A percentile compares a stretch with the other conserved stretches of the same genome.
Evolutionary conservation across 2,888 invertebrate genomes (phyloP).

Genomic region (Linnaemya tessellans): DNA sequence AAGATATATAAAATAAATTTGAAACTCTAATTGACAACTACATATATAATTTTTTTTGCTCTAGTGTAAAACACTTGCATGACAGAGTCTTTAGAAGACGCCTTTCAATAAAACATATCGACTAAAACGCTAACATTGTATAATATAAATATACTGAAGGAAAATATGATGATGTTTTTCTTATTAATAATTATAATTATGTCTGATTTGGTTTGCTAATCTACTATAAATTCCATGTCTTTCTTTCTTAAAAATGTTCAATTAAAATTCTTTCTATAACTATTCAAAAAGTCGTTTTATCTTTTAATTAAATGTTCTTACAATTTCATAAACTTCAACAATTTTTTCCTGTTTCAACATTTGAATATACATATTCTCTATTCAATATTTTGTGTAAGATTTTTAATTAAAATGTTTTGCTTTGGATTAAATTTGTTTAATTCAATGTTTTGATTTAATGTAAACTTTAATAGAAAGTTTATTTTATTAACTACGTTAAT

Average conservation of each 20-base stretch:
- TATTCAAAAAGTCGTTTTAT: constrained; percentile 62
- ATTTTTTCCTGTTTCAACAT: constrained; percentile 61
- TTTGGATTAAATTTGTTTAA: not conserved
- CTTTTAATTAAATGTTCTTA: constrained; percentile 20
- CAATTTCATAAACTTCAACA: constrained; percentile 67
- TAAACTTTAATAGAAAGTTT: constrained; percentile 54
- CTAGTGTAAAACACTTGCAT: constrained; percentile 45
- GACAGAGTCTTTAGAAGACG: constrained; percentile 27
- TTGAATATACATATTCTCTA: constrained; percentile 45
- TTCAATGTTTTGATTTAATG: constrained; percentile 33
- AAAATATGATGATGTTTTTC: constrained; percentile 22
- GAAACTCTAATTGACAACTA: constrained; percentile 57
- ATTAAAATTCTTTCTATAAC: constrained; percentile 65
- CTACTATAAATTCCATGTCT: constrained; percentile 51
- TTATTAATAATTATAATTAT: constrained; percentile 25
- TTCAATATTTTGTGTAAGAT: constrained; percentile 17
- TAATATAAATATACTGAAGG: constrained; percentile 36
- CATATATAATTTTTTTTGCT: constrained; percentile 14
- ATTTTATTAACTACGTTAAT: constrained; percentile 34
- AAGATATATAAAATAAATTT: constrained; percentile 16
- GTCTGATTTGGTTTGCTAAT: constrained; percentile 13
- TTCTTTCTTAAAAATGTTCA: constrained; percentile 30
- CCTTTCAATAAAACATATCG: constrained; percentile 9
- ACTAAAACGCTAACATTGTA: not conserved
- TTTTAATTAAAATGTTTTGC: constrained; percentile 18